Evolutionary conservation across 2,113 vertebrate species (phyloP).

Genomic region (Entosphenus tridentatus): DNA sequence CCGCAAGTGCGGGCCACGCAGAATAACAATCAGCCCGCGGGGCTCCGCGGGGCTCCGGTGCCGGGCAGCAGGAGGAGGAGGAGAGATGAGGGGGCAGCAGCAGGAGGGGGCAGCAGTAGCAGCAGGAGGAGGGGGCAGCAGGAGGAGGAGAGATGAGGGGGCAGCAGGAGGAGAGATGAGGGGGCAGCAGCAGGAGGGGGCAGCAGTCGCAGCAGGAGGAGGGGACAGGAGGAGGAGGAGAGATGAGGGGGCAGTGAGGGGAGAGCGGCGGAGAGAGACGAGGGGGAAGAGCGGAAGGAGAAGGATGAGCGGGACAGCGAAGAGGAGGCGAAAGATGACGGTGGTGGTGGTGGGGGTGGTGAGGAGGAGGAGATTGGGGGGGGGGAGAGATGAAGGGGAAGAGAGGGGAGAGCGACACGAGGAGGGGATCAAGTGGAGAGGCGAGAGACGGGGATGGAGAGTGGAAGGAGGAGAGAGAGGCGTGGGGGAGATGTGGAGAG

Average conservation of each 20-base stretch:
- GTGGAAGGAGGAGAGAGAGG: no score
- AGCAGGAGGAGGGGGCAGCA: not conserved
- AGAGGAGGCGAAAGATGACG: no score
- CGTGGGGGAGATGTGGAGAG: not conserved
- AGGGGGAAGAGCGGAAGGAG: no score
- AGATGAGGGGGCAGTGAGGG: not conserved
- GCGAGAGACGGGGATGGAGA: not conserved
- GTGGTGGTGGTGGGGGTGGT: no score
- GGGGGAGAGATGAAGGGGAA: no score
- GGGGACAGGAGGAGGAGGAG: constrained; percentile 12
- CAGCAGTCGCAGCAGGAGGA: constrained; percentile 9
- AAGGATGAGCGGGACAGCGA: no score
- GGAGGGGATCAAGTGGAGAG: not conserved
- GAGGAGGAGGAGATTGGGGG: no score
- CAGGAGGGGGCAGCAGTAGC: not conserved
- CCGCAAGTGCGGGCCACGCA: no score
- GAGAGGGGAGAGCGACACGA: not conserved
- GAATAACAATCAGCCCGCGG: no score
- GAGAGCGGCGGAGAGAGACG: not conserved
- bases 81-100: constrained; percentile 2
- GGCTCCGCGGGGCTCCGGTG: no score
- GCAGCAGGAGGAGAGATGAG: not conserved
- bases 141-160: not conserved
- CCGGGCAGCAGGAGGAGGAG: no score
- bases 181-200: not conserved